phyloP scores from a whole-genome alignment of 2,888 invertebrate species.

The Leptogaster cylindrica region DNA sequence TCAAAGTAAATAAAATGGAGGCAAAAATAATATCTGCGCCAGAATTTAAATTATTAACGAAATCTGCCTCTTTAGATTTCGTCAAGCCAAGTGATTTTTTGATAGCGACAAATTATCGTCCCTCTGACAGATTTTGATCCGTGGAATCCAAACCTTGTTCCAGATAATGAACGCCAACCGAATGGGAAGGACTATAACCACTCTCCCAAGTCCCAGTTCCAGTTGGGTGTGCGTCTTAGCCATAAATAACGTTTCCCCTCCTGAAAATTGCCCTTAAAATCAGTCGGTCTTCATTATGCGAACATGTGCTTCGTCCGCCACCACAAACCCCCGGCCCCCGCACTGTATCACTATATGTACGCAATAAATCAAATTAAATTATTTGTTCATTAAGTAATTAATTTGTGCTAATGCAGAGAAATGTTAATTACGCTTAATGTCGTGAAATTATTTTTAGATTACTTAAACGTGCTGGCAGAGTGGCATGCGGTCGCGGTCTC shows the following conservation, averaged over 20 bases:
- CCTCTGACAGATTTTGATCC: no score
- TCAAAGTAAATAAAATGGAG: slow-evolving; percentile 17
- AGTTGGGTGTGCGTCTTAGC: background rate
- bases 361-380: slow-evolving; percentile 49
- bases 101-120: no score
- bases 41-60: slow-evolving; percentile 26
- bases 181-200: no score
- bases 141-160: background rate
- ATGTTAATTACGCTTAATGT: slow-evolving; percentile 44
- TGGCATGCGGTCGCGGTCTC: background rate
- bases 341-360: no score
- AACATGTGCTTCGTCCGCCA: background rate
- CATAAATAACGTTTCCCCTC: slow-evolving; percentile 14
- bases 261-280: slow-evolving; percentile 16
- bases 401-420: slow-evolving; percentile 47
- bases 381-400: slow-evolving; percentile 50
- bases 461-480: background rate
- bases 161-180: background rate
- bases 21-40: slow-evolving; percentile 2
- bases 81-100: no score
- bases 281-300: slow-evolving; percentile 9
- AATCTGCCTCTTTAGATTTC: no score
- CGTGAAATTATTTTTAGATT: slow-evolving; percentile 37
- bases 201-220: background rate
- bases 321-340: background rate